These are phyloP conservation scores for Galeruca laticollis DNA, from an alignment of 2,888 invertebrate species.

Conservation along the genomic window DNA sequence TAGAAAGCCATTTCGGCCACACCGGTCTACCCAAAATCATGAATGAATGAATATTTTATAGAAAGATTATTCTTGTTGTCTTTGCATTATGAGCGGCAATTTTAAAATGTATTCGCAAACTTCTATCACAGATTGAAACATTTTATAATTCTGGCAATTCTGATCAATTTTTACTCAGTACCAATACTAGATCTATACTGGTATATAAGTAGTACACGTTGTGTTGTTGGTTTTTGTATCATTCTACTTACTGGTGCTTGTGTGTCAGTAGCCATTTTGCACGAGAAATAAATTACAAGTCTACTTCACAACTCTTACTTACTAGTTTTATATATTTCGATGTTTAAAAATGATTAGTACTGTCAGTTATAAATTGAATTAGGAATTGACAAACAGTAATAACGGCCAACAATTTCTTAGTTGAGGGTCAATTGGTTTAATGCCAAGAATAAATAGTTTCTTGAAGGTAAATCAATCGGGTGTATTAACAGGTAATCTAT, in stretches of 20 bases:
- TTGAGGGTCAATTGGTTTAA: conserved; percentile 27
- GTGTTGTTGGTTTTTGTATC: background rate
- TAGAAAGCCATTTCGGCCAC: no score
- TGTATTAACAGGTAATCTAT: background rate
- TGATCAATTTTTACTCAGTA: no score
- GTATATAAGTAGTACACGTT: no score
- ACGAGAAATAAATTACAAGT: background rate
- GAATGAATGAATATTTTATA: no score
- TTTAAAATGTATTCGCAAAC: no score
- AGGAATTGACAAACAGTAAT: conserved; percentile 35
- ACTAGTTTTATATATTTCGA: background rate
- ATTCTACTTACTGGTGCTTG: background rate
- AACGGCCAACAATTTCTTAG: conserved; percentile 28
- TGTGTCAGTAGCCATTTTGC: background rate
- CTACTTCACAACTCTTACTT: background rate
- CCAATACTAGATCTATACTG: no score
- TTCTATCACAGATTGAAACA: no score
- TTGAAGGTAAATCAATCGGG: background rate
- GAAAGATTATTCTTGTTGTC: no score
- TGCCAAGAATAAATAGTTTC: conserved; percentile 34
- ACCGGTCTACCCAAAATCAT: no score
- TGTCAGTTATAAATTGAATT: background rate
- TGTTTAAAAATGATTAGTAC: background rate
- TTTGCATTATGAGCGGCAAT: no score
- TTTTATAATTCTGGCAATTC: no score